Evolutionary conservation across 1,140 invertebrate genomes (phyloP), one percentile per base, ranked within the genome.

Genomic region (Drosophila ananassae): DNA sequence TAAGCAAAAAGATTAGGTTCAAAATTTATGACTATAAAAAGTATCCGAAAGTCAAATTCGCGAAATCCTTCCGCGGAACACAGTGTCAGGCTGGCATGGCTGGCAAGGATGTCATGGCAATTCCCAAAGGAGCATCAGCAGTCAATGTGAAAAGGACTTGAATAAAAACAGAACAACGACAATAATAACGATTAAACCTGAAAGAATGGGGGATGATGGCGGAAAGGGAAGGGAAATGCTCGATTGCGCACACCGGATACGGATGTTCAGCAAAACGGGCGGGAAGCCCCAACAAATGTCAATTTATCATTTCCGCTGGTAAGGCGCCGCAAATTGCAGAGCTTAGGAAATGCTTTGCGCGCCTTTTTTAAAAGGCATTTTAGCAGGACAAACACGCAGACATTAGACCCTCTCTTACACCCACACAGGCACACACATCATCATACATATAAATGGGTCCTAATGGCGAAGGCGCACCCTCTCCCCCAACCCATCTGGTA

Each of bases 281-380:
- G 58, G 59, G 55, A 58, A 69, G 48, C 52, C 34, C 24, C 52
- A 76, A 63, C 66, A 62, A 79, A 87, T 89, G 78, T 82, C 83
- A 87, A 87, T 87, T 87, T 87, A 87, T 87, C 82, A 87, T 87
- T 82, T 89, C 75, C 75, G 79, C 32, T 77, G 57, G 73, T 61
- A 63, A 81, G 60, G 81, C 76, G 79, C 54, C 54, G 71, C 80
- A 82, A 82, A 82, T 82, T 79, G 79, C 64, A 69, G 59, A 66
- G 64, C 72, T 79, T 63, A 67, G 46, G 57, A 66, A 74, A 77
- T 77, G 66, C 63, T 83, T 84, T 79, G 71, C 63, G 52, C 64
- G 76, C 76, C 72, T 53, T 59, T 37, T 79, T 79, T 64, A 58
- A 80, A 77, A 73, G 67, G 57, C 73, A 85, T 85, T 85, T 84